Evolutionary conservation across 2,888 invertebrate genomes (phyloP).

Genomic region (Lamellibrachia columna): DNA sequence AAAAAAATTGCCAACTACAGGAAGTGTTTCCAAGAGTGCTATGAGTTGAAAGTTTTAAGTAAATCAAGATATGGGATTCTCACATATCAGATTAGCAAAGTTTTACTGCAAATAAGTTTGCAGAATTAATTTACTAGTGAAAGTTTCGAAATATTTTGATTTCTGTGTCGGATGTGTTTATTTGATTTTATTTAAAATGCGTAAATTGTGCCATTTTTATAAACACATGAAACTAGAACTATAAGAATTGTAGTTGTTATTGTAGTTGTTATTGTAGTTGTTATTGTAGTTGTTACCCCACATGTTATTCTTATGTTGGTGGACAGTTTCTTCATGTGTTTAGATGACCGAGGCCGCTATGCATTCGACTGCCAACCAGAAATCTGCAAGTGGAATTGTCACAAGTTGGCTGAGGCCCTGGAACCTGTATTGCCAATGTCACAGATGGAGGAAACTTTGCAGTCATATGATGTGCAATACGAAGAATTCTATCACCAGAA

Average conservation of each 20-base stretch:
- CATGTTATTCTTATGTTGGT: not conserved
- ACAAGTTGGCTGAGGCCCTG: constrained; percentile 72
- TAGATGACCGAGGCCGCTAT: constrained; percentile 72
- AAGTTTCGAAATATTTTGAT: too few species aligned
- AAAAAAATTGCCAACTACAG: not conserved
- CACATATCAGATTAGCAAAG: too few species aligned
- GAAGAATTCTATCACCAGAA: constrained; percentile 55
- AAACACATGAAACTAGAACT: not conserved
- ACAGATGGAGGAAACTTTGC: constrained; percentile 54
- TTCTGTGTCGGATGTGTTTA: too few species aligned
- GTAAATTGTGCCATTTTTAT: not conserved
- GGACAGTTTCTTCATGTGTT: not conserved
- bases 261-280: too few species aligned
- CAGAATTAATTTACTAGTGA: too few species aligned
- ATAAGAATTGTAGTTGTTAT: not conserved
- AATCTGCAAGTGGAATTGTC: constrained; percentile 75
- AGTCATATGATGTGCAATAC: constrained; percentile 62
- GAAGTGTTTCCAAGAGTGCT: too few species aligned
- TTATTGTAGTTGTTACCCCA: not conserved
- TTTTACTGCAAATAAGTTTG: too few species aligned
- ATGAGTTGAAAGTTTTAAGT: too few species aligned
- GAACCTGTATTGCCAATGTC: constrained; percentile 66
- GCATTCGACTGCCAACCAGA: constrained; percentile 73
- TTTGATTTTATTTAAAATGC: too few species aligned
- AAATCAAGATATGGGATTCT: too few species aligned